Evolutionary conservation across 2,888 invertebrate genomes (phyloP).

Genomic region (Cartodere bifasciata): DNA sequence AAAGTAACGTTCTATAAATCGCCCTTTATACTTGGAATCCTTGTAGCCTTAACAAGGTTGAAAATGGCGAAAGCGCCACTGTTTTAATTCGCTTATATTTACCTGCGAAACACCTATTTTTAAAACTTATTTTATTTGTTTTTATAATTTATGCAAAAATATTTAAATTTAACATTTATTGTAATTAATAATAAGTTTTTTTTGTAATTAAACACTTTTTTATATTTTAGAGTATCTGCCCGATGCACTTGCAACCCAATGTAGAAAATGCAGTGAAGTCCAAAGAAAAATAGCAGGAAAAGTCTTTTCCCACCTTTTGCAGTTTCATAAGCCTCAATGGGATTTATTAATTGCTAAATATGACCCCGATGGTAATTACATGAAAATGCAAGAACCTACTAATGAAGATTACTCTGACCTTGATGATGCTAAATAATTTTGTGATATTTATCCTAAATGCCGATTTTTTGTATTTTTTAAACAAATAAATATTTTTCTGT

Average conservation of each 20-base stretch:
- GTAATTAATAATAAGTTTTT: not conserved
- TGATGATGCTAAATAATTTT: slow-evolving; percentile 9
- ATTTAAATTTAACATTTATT: not conserved
- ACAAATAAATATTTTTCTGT: too few species aligned
- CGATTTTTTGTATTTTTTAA: too few species aligned
- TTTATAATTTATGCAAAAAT: too few species aligned
- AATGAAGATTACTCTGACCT: slow-evolving; percentile 11
- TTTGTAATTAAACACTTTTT: not conserved
- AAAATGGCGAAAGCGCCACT: too few species aligned
- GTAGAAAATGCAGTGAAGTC: slow-evolving; percentile 43
- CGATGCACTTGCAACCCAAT: slow-evolving; percentile 49
- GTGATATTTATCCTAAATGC: too few species aligned
- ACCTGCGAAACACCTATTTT: too few species aligned
- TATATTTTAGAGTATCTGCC: slow-evolving; percentile 35
- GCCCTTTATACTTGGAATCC: too few species aligned
- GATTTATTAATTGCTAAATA: slow-evolving; percentile 51
- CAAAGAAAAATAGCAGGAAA: slow-evolving; percentile 50
- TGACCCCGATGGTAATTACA: slow-evolving; percentile 37
- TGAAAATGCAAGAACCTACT: slow-evolving; percentile 20
- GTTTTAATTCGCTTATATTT: too few species aligned
- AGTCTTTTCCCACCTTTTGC: slow-evolving; percentile 48
- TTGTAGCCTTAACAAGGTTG: too few species aligned
- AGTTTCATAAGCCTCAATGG: slow-evolving; percentile 49
- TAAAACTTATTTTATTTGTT: too few species aligned
- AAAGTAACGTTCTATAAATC: too few species aligned